Evolutionary conservation across 2,888 invertebrate genomes (phyloP), one percentile per base, ranked within the genome.

Genomic region (Carpatolechia fugitivella): DNA sequence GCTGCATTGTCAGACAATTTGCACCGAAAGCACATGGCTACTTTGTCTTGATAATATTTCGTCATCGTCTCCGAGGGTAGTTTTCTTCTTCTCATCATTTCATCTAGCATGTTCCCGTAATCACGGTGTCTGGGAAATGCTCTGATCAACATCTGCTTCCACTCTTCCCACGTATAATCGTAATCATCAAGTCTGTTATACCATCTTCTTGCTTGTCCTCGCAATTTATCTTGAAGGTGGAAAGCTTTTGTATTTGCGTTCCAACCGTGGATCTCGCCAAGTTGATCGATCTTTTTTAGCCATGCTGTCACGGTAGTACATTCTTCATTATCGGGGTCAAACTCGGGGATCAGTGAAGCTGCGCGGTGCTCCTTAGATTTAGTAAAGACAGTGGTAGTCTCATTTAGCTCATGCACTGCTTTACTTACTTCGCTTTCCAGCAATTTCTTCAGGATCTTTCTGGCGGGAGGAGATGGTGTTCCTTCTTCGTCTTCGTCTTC

Each of bases 31-130:
- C 69, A 70, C 64, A 69, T 61, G 38, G 68, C 60, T 1, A 65
- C 13, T 58, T 70, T 72, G 0, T 70, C 67, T 35, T 72, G 70
- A 8, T 66, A 69, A 40, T 70, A 70, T 38, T n/a, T n/a, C n/a
- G n/a, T n/a, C n/a, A n/a, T n/a, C n/a, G n/a, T n/a, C n/a, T n/a
- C n/a, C n/a, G n/a, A 31, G 5, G 57, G 52, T 24, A 63, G 16
- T 52, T 68, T 68, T 40, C 54, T 65, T 33, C 68, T 54, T 0
- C 53, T 20, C 20, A 67, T 41, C 58, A 69, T 54, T 35, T 69
- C 69, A 16, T 66, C 67, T 0, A 69, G 20, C 10, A 63, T 33
- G 5, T 46, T 56, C 3, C 53, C 52, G 29, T 63, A 68, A 29
- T 72, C 69, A 0, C 62, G 59, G 48, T 66, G 60, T 30, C 46